These are phyloP conservation scores for Geotrupes spiniger DNA, from an alignment of 2,888 invertebrate genomes.

Conservation along the genomic window DNA sequence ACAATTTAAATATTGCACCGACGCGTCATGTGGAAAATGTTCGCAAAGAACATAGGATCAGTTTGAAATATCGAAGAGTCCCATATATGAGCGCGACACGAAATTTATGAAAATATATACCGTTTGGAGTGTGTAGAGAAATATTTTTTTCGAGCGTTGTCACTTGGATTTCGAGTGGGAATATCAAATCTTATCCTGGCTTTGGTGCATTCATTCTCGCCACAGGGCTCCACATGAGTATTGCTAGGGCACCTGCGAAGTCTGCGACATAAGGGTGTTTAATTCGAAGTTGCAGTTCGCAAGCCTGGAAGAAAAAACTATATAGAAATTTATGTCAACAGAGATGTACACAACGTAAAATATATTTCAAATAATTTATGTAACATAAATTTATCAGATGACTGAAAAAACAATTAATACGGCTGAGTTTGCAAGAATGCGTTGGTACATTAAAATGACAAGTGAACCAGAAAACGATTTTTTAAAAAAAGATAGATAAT, in stretches of 20 bases:
- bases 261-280: constrained; percentile 3
- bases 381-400: too few relatives aligned
- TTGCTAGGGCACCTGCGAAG: constrained; percentile 22
- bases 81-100: constrained; percentile 25
- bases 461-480: too few relatives aligned
- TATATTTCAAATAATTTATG: too few relatives aligned
- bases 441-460: too few relatives aligned
- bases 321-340: too few relatives aligned
- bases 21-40: too few relatives aligned
- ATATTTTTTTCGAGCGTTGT: constrained; percentile 37
- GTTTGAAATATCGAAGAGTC: constrained; percentile 23
- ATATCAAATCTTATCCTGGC: constrained; percentile 40
- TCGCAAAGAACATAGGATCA: too few relatives aligned
- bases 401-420: too few relatives aligned
- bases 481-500: too few relatives aligned
- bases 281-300: constrained; percentile 16
- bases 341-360: too few relatives aligned
- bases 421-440: too few relatives aligned
- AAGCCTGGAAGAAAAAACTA: neutral
- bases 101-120: constrained; percentile 46
- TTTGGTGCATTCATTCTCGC: constrained; percentile 25
- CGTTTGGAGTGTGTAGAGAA: constrained; percentile 35
- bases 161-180: constrained; percentile 38
- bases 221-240: constrained; percentile 24
- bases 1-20: neutral